Base-by-base conservation (phyloP, 2,113 vertebrate species). In the Eonycteris spelaea region DNA sequence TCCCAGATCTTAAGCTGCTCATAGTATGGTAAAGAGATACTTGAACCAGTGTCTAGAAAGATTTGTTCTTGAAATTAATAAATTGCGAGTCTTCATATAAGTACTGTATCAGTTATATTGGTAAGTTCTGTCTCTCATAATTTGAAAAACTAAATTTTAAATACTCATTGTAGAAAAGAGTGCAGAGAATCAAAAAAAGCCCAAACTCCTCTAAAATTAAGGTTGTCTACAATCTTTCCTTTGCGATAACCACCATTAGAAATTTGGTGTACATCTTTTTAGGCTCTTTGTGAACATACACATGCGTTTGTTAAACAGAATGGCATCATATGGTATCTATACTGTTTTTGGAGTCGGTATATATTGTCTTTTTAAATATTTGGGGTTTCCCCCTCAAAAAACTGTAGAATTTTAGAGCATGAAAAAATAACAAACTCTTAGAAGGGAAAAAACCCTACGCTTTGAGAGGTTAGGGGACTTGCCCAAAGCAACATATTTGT, bases 351-450 rank as follows among this genome's bases (percentile, higher is more conserved):
- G 70, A 57, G 83, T 95, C 30, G 63, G 9, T 71, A 38, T 91
- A 22, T 85, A 43, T 35, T 21, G 5, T 79, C 21, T 86, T 90
- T 92, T 59, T 22, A 86, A 80, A 40, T 51, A 59, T 57, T 63
- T 75, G 55, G 68, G 65, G 68, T 63, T 22, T 4, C 22, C 9
- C 57, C 57, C 35, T 13, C 53, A 26, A 65, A 57, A 96, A 84
- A 85, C 40, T 51, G 22, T 65, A 93, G 53, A 70, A 30, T 88
- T 91, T 96, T 78, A 83, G 79, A 88, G 15, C 68, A 87, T 67
- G 40, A 90, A 80, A 40, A 75, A 43, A 55, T 63, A 95, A 43
- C 28, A 90, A 33, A 92, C 51, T 90, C 28, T 85, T 74, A 67
- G 18, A 78, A 68, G 28, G 9, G 38, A 61, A 55, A 53, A 75